Evolutionary conservation across 2,888 invertebrate species (phyloP), one percentile per base, ranked within the genome.

Genomic region (Marasmarcha lunaedactyla): DNA sequence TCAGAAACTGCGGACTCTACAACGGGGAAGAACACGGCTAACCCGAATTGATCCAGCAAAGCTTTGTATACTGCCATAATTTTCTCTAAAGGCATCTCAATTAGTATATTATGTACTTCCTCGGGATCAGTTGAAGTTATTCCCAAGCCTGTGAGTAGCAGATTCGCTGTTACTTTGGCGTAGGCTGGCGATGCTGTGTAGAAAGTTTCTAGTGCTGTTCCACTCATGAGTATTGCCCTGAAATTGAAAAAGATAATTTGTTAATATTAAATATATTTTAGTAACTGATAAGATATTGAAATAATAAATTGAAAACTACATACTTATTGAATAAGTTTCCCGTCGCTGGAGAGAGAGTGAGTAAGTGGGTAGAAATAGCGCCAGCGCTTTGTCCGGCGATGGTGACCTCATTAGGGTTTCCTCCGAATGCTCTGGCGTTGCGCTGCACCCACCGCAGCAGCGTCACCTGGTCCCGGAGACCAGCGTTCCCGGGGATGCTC

Each of bases 351-450:
- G 73, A 66, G 33, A 83, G 44, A 0, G 71, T 57, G 1, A 81
- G 56, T 15, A 81, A 39, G 42, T 84, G 81, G 1, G 65, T 66
- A 2, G 62, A 43, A 9, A 47, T 46, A 1, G 71, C 69, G 2
- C 84, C 81, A 3, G 79, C 77, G 55, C 83, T 83, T 48, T 83
- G 78, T 0, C 84, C 84, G 14, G 57, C 73, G 5, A 84, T 41
- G 0, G 83, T 83, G 41, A 84, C 66, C 39, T 71, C 56, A 26
- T 59, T 46, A 1, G 77, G 72, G 51, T 83, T 62, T 9, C 81
- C 84, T 1, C 84, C 81, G 45, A 84, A 84, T 11, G 46, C 38
- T 1, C 45, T 44, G 4, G 71, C 76, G 49, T 84, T 83, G 33
- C 43, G 44, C 45, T 52, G 59, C 50, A 84, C 72, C 84, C 84